phyloP scores from a whole-genome alignment of 2,888 invertebrate genomes.

The Caenorhabditis doughertyi region DNA sequence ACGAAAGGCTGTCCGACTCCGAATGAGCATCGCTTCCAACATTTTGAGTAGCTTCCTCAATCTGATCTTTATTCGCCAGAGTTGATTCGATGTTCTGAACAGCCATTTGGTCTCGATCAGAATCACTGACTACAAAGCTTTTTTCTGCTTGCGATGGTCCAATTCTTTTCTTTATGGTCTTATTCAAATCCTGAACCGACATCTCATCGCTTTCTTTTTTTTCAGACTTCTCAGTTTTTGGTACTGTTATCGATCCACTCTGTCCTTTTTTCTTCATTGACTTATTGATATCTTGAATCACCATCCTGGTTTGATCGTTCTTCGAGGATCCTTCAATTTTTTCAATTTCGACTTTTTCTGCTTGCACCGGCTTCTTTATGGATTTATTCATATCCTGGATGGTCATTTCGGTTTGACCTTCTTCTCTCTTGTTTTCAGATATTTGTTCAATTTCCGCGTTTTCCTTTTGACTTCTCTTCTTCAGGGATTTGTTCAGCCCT shows the following conservation, averaged over 20 bases:
- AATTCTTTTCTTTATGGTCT: conserved; percentile 29
- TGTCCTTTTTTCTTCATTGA: conserved; percentile 37
- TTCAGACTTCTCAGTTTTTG: background rate
- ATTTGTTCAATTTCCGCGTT: background rate
- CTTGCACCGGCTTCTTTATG: conserved; percentile 21
- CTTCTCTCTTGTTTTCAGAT: background rate
- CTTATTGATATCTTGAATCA: conserved; percentile 43
- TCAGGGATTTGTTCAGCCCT: conserved; percentile 33
- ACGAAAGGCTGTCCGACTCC: conserved; percentile 15
- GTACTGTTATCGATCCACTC: background rate
- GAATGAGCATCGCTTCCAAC: background rate
- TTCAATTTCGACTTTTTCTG: conserved; percentile 18
- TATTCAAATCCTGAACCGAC: conserved; percentile 33
- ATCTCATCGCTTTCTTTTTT: conserved; percentile 15
- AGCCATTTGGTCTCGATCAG: conserved; percentile 27
- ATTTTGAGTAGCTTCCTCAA: background rate
- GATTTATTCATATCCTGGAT: conserved; percentile 21
- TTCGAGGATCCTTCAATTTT: background rate
- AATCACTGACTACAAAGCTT: background rate
- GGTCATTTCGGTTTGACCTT: background rate
- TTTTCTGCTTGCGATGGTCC: background rate
- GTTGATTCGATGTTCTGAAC: conserved; percentile 15
- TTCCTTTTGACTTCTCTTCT: conserved; percentile 26
- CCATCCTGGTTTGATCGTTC: conserved; percentile 22
- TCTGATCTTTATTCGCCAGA: background rate